Evolutionary conservation across 1,140 invertebrate species (phyloP), one percentile per base, ranked within the genome.

Genomic region (Aphelinus atriplicis): DNA sequence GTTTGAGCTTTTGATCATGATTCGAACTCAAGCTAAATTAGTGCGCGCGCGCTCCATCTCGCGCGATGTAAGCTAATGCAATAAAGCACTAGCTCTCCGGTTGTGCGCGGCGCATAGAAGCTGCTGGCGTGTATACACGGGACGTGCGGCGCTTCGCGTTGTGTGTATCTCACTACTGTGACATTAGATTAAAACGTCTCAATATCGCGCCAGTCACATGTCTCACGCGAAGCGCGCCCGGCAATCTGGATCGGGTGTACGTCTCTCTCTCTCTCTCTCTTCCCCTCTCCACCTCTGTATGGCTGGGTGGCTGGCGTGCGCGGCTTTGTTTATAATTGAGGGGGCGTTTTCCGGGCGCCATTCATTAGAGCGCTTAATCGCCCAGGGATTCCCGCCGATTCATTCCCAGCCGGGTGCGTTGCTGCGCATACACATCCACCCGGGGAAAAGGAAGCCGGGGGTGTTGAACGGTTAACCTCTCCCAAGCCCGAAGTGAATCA

Each of bases 331-430:
- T 74, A 48, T 74, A 74, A 74, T 74, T 70, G 68, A 48, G 57
- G 3, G 62, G 43, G 7, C 62, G 7, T 26, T 9, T 58, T 2
- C 48, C 7, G 42, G 7, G 61, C 9, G 57, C 51, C 66, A 75
- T 75, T 75, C 64, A 75, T 75, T 70, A 70, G 42, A 70, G 47
- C 62, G 60, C 51, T 70, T 75, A 51, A 75, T 64, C 53, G 53
- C 48, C 42, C 1, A 2, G 66, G 58, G 65, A 61, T 74, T 57
- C 58, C 65, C 65, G 45, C 51, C 60, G 66, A 68, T 69, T 74
- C 56, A 73, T 73, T 73, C 46, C 71, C 45, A 26, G 26, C 26
- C 26, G 48, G 10, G 50, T 46, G 4, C 26, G 26, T 26, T 26
- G 26, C 26, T 26, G 26, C 26, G 26, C 26, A 26, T 26, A 26